Evolutionary conservation across 2,113 vertebrate genomes (phyloP), one percentile per base, ranked within the genome.

Genomic region (Setophaga kirtlandii): DNA sequence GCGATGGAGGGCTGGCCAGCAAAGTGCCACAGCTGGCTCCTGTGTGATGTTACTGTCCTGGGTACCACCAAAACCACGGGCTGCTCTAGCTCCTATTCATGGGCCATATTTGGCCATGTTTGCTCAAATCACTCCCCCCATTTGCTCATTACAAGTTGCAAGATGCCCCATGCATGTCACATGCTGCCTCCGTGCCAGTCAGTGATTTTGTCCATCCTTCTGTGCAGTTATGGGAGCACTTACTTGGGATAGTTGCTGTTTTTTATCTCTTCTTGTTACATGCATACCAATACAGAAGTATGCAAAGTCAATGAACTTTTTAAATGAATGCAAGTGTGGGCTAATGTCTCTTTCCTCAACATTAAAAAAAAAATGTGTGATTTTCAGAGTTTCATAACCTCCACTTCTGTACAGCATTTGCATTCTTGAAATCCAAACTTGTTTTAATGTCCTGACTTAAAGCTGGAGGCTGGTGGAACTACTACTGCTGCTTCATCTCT

Each of bases 161-260:
- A 71, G 63, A 46, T 83, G 37, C 20, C 28, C 31, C 55, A 46
- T 4, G 0, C 1, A 2, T 10, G 46, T 39, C 25, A n/a, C 10
- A 7, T 5, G 6, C 22, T 10, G 3, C 15, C 28, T 58, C 41
- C 0, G 0, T 50, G 39, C 24, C 52, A 77, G 63, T 5, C n/a
- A 50, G 50, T 13, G 24, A 65, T 52, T 83, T 16, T 85, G 33
- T 22, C 63, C 23, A 4, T 50, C 46, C 27, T 65, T 55, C 77
- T 62, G 10, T 14, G 49, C 47, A 75, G 47, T n/a, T 47, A 42
- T 0, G 0, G 22, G 9, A 60, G 15, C 1, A 2, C n/a, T 35
- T 62, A 3, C 31, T 59, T 50, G 39, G 35, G 30, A n/a, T 83
- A 37, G 23, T 2, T 52, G 37, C n/a, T 78, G 28, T 42, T 53